A percentile compares a stretch with the other conserved stretches of the same genome.
These are phyloP conservation scores for Spodoptera frugiperda DNA, from an alignment of 1,140 invertebrate genomes.

Conservation along the genomic window DNA sequence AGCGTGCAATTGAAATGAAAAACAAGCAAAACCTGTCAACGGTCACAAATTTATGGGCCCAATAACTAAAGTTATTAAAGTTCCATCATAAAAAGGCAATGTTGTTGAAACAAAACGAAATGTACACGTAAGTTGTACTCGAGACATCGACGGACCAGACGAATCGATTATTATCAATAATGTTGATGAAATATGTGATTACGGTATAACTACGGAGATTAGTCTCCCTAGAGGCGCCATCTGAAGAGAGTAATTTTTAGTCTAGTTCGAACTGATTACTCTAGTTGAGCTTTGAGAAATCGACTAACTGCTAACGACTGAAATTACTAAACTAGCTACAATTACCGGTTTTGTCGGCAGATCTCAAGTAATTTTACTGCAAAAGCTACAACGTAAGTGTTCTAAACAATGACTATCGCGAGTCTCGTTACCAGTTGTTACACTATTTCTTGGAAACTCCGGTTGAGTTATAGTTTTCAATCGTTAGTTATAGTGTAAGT, in stretches of 20 bases:
- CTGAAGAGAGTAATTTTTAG: constrained; percentile 15
- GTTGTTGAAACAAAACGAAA: background rate
- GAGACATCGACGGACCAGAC: background rate
- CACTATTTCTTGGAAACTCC: constrained; percentile 27
- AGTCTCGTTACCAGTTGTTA: background rate
- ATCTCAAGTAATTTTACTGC: constrained; percentile 22
- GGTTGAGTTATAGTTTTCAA: constrained; percentile 18
- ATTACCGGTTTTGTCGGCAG: constrained; percentile 29
- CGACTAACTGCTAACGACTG: constrained; percentile 27
- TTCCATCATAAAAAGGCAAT: constrained; percentile 7
- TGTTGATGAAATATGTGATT: constrained; percentile 34
- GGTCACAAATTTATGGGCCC: constrained; percentile 13
- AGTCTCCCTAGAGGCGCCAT: background rate
- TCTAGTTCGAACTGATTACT: constrained; percentile 12
- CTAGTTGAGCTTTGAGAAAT: constrained; percentile 35
- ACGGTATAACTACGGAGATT: background rate
- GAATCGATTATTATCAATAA: constrained; percentile 36
- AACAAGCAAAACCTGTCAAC: background rate
- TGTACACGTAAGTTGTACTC: background rate
- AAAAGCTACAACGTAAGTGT: constrained; percentile 1
- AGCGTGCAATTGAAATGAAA: background rate
- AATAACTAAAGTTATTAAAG: constrained; percentile 25
- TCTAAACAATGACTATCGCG: constrained; percentile 32
- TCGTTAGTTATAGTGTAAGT: constrained; percentile 12
- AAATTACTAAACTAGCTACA: constrained; percentile 40